Base-by-base conservation (phyloP, 2,113 vertebrate species). In the Pituophis catenifer region DNA sequence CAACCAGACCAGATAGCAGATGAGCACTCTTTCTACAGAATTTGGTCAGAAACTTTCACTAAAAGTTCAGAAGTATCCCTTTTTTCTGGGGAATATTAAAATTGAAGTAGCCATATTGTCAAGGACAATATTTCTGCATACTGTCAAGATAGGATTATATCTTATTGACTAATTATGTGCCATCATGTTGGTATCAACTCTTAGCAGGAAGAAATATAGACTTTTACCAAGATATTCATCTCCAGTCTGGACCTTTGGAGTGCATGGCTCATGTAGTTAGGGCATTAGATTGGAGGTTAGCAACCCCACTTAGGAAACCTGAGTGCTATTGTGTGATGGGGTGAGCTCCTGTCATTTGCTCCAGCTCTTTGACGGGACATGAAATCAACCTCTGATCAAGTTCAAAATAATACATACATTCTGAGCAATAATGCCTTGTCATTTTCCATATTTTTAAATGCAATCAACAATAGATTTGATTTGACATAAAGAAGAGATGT, bases 31-130 rank as follows among this genome's bases (percentile, higher is more conserved):
- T 75, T 33, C 70, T 81, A 44, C 33, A 81, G 75, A 44, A 33
- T 44, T 81, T 81, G 33, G 21, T 38, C 44, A 81, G 33, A 38
- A 9, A 81, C 17, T 38, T 38, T 21, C 11, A 4, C 70, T 0
- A 1, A 55, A 0, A 0, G 0, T 33, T 88, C 86, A 38, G 70
- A 1, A 0, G n/a, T 0, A 48, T 59, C 24, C 33, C 10, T 87
- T 38, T 11, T 75, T 91, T 59, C 38, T 92, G 17, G 1, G 17
- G 29, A 33, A 89, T 23, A 8, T 23, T 10, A 57, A n/a, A 90
- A 55, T 38, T 13, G 11, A 6, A 9, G 38, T 81, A 55, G 85
- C 48, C 88, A 94, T n/a, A 13, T 33, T 57, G 38, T 38, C 75
- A 90, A 17, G 15, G 23, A 26, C 87, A 24, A 12, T 23, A 13